Percentiles rank a stretch among this genome's conserved stretches.
Conservation (phyloP, 2,888 invertebrate species). For the Achlya flavicornis region DNA sequence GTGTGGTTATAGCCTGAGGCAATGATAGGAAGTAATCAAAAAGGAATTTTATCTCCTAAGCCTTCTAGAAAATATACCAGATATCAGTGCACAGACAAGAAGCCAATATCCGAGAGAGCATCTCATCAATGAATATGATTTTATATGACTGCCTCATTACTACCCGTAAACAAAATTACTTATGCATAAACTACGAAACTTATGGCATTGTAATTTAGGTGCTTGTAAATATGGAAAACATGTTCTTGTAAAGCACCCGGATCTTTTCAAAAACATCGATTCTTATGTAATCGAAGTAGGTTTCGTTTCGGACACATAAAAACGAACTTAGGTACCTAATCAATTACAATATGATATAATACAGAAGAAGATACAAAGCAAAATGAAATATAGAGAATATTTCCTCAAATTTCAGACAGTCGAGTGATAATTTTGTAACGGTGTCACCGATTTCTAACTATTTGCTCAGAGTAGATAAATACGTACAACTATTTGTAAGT, state of each 20-base stretch:
- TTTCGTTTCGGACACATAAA: not conserved
- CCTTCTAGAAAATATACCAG: conserved; percentile 6
- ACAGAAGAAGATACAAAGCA: not conserved
- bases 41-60: conserved; percentile 3
- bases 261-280: not conserved
- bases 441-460: conserved; percentile 18
- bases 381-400: not conserved
- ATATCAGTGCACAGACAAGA: not conserved
- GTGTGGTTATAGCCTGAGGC: conserved; percentile 27
- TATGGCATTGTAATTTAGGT: not conserved
- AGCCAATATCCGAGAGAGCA: not conserved
- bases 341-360: no score
- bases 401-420: not conserved
- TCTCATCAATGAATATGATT: not conserved
- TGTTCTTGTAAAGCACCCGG: not conserved
- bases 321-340: not conserved
- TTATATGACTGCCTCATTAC: conserved; percentile 1
- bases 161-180: not conserved
- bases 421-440: conserved; percentile 10
- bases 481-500: conserved; percentile 28
- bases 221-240: not conserved
- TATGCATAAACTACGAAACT: not conserved
- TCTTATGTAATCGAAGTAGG: not conserved
- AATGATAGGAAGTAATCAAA: conserved; percentile 18
- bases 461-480: no score